Percentiles rank a stretch among this genome's conserved stretches.
Conservation (phyloP, 2,888 invertebrate genomes). For the Apodemia mormo region DNA sequence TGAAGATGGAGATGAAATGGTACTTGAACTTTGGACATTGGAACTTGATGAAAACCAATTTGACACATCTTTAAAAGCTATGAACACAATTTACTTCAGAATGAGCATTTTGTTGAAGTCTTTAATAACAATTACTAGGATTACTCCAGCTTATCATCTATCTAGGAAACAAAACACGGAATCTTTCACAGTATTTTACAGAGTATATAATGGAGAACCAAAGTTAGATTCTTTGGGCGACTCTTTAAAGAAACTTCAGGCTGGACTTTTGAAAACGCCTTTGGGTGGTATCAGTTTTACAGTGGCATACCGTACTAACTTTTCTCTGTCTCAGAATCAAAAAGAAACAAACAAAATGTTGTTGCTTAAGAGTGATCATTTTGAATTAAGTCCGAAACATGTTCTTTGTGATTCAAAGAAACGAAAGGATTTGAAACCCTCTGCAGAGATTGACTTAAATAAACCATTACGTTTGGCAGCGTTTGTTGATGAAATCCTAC, state of each 20-base stretch:
- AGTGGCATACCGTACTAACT: slow-evolving; percentile 94
- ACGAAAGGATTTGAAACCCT: slow-evolving; percentile 53
- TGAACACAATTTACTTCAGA: slow-evolving; percentile 93
- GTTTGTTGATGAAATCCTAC: slow-evolving; percentile 83
- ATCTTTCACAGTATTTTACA: slow-evolving; percentile 95
- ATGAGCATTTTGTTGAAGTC: slow-evolving; percentile 96
- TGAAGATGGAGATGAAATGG: slow-evolving; percentile 94
- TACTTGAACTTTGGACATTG: slow-evolving; percentile 94
- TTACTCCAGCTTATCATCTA: slow-evolving; percentile 95
- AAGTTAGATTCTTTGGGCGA: slow-evolving; percentile 89
- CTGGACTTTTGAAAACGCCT: slow-evolving; percentile 94
- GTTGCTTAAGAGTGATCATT: slow-evolving; percentile 96
- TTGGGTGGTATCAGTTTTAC: slow-evolving; percentile 92
- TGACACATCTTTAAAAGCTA: slow-evolving; percentile 85
- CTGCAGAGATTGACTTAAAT: slow-evolving; percentile 82
- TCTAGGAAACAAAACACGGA: slow-evolving; percentile 94
- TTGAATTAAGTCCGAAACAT: slow-evolving; percentile 88
- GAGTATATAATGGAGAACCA: slow-evolving; percentile 91
- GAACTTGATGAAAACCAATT: slow-evolving; percentile 85
- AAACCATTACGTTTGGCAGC: slow-evolving; percentile 89
- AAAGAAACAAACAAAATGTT: slow-evolving; percentile 85
- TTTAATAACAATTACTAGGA: slow-evolving; percentile 92
- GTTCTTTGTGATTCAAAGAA: slow-evolving; percentile 80
- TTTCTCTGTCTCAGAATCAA: slow-evolving; percentile 94
- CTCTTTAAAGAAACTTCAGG: slow-evolving; percentile 89